These are phyloP conservation scores for Prenolepis imparis DNA, from an alignment of 2,888 invertebrate genomes.

Conservation along the genomic window DNA sequence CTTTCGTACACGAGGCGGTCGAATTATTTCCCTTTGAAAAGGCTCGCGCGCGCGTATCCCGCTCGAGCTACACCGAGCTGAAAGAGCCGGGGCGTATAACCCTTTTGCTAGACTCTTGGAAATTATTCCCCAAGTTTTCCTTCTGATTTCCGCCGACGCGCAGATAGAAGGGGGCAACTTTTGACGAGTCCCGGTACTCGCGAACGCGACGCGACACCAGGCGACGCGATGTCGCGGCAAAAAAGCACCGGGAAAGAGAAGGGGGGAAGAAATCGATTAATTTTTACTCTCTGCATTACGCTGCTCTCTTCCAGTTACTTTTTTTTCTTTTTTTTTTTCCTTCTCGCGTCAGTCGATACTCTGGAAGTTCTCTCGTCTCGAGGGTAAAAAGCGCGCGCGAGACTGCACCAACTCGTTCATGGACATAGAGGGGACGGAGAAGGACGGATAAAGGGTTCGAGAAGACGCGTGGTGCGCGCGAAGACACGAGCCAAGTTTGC, in stretches of 20 bases:
- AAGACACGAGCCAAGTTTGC: constrained; percentile 44
- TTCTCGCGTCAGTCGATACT: constrained; percentile 43
- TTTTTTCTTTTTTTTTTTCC: not conserved
- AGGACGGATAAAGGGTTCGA: not conserved
- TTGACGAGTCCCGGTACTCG: not conserved
- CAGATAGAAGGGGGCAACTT: not conserved
- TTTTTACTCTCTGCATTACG: constrained; percentile 59
- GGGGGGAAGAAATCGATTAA: constrained; percentile 47
- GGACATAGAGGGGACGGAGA: constrained; percentile 37
- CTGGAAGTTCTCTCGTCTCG: constrained; percentile 59
- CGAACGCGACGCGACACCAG: constrained; percentile 1
- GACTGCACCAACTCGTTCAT: constrained; percentile 47
- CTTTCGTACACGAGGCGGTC: constrained; percentile 61
- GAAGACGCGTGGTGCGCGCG: constrained; percentile 11
- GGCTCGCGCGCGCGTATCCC: constrained; percentile 8
- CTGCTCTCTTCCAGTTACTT: constrained; percentile 59
- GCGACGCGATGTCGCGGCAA: constrained; percentile 29
- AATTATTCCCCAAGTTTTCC: constrained; percentile 66
- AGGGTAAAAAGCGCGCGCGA: constrained; percentile 64
- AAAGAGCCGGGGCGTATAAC: constrained; percentile 53
- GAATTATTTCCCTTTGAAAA: constrained; percentile 71
- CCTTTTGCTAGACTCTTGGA: constrained; percentile 40
- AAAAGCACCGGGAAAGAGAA: constrained; percentile 29
- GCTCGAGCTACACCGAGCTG: constrained; percentile 48
- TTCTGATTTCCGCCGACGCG: constrained; percentile 15